Conservation (phyloP, 2,888 invertebrate species). For the Melikaiella ostensackeni region DNA sequence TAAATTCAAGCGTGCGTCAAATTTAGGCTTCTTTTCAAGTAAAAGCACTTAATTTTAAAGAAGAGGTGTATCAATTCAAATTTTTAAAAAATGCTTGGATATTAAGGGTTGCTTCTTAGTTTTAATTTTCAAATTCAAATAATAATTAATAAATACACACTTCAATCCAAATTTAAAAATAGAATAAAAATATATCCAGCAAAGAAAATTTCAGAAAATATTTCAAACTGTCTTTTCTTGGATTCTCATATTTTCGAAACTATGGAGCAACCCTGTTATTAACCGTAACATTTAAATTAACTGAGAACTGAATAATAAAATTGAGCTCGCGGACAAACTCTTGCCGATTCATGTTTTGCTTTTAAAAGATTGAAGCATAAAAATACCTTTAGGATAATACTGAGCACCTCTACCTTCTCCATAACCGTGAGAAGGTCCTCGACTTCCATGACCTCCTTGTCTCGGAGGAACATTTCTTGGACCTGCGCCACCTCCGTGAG, state of each 20-base stretch:
- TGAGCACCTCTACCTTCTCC: constrained; percentile 85
- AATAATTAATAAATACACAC: too few relatives aligned
- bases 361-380: constrained; percentile 31
- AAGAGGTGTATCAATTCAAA: too few relatives aligned
- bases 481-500: constrained; percentile 76
- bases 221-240: not conserved
- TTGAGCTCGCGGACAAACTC: constrained; percentile 45
- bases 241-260: not conserved
- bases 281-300: not conserved
- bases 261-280: not conserved
- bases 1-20: not conserved
- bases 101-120: not conserved
- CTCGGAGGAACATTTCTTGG: constrained; percentile 72
- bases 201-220: not conserved
- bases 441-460: constrained; percentile 70
- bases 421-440: constrained; percentile 84
- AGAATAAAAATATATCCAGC: too few relatives aligned
- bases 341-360: constrained; percentile 45
- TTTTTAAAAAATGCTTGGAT: not conserved
- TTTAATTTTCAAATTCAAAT: not conserved
- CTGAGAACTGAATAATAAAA: not conserved
- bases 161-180: too few relatives aligned
- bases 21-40: too few relatives aligned
- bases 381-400: constrained; percentile 85
- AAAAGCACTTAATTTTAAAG: too few relatives aligned